phyloP scores from a whole-genome alignment of 2,888 invertebrate genomes.

The Calliopum simillimum region DNA sequence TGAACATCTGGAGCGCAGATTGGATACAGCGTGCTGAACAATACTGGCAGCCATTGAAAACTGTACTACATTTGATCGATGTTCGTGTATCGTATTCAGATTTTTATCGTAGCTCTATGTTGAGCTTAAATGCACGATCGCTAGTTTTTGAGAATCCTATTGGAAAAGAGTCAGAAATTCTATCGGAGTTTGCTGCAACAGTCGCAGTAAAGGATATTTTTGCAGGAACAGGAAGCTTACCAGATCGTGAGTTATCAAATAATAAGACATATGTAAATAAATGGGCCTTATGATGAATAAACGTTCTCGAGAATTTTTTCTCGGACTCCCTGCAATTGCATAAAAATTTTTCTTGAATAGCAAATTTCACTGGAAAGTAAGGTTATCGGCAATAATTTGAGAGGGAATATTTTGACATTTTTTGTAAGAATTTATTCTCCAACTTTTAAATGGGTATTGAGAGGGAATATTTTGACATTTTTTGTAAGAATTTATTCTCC shows the following conservation, averaged over 20 bases:
- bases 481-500: no score
- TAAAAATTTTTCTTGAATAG: no score
- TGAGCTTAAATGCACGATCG: constrained; percentile 69
- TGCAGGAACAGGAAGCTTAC: constrained; percentile 52
- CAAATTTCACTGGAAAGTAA: no score
- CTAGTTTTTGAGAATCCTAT: constrained; percentile 82
- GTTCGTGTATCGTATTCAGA: constrained; percentile 73
- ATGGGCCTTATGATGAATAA: no score
- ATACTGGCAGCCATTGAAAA: constrained; percentile 76
- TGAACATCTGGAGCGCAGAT: constrained; percentile 77
- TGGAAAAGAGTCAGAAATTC: constrained; percentile 72
- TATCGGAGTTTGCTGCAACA: constrained; percentile 58
- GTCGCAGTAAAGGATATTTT: constrained; percentile 44
- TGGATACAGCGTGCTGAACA: constrained; percentile 72
- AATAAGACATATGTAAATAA: no score
- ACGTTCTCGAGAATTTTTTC: no score
- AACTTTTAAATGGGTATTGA: no score
- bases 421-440: no score
- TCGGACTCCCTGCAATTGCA: no score
- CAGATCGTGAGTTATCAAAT: constrained; percentile 63
- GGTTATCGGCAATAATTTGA: no score
- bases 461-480: no score
- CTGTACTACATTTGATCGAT: constrained; percentile 80
- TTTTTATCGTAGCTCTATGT: constrained; percentile 69
- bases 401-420: no score